Evolutionary conservation across 1,140 invertebrate genomes (phyloP).

Genomic region (Ruditapes philippinarum): DNA sequence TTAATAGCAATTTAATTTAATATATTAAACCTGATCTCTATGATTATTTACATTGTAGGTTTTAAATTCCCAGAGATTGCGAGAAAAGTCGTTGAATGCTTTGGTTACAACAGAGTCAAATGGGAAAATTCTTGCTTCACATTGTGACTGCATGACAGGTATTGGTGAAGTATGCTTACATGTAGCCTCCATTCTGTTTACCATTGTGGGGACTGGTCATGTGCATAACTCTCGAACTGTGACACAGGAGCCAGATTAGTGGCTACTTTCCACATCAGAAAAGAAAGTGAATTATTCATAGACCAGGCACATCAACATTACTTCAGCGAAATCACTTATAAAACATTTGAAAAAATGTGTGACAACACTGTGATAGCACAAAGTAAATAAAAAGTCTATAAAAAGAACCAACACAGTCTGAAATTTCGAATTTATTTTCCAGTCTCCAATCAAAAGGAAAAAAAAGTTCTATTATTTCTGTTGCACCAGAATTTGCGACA

Average conservation of each 20-base stretch:
- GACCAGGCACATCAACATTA: neutral
- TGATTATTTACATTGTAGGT: constrained; percentile 43
- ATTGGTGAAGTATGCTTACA: constrained; percentile 72
- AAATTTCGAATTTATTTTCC: neutral
- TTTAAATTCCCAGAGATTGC: constrained; percentile 63
- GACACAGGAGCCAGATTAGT: constrained; percentile 63
- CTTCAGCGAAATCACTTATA: constrained; percentile 11
- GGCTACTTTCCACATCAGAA: constrained; percentile 12
- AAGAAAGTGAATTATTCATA: neutral
- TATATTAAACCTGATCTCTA: too few relatives aligned
- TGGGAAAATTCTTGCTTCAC: constrained; percentile 66
- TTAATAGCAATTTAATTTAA: too few relatives aligned
- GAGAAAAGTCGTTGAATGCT: constrained; percentile 53
- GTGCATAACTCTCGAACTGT: constrained; percentile 63
- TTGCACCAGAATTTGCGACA: neutral
- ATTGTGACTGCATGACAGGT: constrained; percentile 77
- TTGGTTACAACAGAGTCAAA: constrained; percentile 64
- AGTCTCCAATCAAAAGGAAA: neutral
- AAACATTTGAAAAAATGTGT: neutral
- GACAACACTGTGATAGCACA: neutral
- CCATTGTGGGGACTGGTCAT: constrained; percentile 54
- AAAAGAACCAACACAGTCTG: neutral
- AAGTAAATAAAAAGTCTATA: neutral
- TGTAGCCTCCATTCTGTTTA: constrained; percentile 72
- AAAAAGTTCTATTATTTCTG: constrained; percentile 9